Evolutionary conservation across 2,888 invertebrate species (phyloP).

Genomic region (Hemithea aestivaria): DNA sequence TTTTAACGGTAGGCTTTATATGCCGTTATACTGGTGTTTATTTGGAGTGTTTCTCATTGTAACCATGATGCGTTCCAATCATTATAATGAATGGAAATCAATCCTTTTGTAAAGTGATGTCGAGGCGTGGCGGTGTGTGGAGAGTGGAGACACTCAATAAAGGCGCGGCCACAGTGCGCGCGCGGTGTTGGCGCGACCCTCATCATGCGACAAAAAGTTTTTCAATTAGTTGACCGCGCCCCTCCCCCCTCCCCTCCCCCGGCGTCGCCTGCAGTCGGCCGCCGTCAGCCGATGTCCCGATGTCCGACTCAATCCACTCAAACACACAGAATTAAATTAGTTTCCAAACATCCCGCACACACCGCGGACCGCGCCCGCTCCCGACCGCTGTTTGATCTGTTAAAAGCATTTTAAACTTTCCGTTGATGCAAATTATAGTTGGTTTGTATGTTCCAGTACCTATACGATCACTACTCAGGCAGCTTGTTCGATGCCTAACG

Average conservation of each 20-base stretch:
- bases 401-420: constrained; percentile 39
- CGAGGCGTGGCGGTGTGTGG: not conserved
- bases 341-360: constrained; percentile 35
- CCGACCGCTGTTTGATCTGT: constrained; percentile 36
- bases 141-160: constrained; percentile 24
- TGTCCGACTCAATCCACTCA: constrained; percentile 42
- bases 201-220: constrained; percentile 56
- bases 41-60: not conserved
- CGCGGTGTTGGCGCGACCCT: constrained; percentile 25
- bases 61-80: not conserved
- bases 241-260: constrained; percentile 24
- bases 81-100: constrained; percentile 9
- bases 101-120: constrained; percentile 9
- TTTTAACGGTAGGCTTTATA: too few relatives aligned
- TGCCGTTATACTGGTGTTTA: not conserved
- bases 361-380: constrained; percentile 33
- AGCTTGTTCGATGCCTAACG: not conserved
- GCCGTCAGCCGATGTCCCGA: constrained; percentile 19
- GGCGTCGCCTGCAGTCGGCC: constrained; percentile 18
- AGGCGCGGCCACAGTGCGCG: constrained; percentile 30
- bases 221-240: constrained; percentile 62
- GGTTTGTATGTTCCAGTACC: constrained; percentile 4
- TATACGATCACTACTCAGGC: too few relatives aligned
- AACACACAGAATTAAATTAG: constrained; percentile 64
- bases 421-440: constrained; percentile 11